Evolutionary conservation across 2,113 vertebrate species (phyloP).

Genomic region (Tragulus kanchil): DNA sequence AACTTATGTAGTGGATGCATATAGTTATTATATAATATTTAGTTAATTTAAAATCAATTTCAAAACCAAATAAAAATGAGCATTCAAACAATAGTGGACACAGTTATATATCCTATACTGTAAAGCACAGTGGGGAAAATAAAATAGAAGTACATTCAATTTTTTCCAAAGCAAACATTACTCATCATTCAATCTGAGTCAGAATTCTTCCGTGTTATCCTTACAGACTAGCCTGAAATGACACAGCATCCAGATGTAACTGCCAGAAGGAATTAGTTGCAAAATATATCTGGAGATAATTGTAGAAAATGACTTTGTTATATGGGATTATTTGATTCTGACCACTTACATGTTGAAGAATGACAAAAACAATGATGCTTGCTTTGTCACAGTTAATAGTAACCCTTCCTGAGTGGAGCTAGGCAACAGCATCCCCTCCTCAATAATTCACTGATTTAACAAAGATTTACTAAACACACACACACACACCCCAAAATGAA

Average conservation of each 20-base stretch:
- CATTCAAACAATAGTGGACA: not conserved
- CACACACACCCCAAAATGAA: slow-evolving; percentile 33
- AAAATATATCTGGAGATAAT: slow-evolving; percentile 72
- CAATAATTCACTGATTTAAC: slow-evolving; percentile 71
- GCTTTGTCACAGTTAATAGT: slow-evolving; percentile 58
- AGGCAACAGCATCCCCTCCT: slow-evolving; percentile 46
- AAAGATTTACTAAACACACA: slow-evolving; percentile 75
- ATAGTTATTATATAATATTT: not conserved
- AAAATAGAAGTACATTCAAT: slow-evolving; percentile 13
- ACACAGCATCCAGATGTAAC: slow-evolving; percentile 64
- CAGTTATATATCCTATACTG: not conserved
- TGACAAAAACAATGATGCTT: slow-evolving; percentile 66
- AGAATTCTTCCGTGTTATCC: slow-evolving; percentile 60
- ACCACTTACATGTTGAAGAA: slow-evolving; percentile 72
- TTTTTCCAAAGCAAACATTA: slow-evolving; percentile 68
- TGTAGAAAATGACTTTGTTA: slow-evolving; percentile 71
- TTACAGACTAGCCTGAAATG: slow-evolving; percentile 53
- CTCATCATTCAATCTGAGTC: slow-evolving; percentile 66
- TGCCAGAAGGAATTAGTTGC: slow-evolving; percentile 70
- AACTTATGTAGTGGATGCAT: not conserved
- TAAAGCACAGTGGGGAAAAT: not conserved
- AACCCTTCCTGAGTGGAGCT: slow-evolving; percentile 7
- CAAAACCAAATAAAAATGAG: slow-evolving; percentile 19
- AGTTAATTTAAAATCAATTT: not conserved
- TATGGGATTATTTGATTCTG: slow-evolving; percentile 68